Percentiles rank a stretch among this genome's conserved stretches.
These are phyloP conservation scores for Dendrolimus pini DNA, from an alignment of 2,888 invertebrate genomes.

Conservation along the genomic window DNA sequence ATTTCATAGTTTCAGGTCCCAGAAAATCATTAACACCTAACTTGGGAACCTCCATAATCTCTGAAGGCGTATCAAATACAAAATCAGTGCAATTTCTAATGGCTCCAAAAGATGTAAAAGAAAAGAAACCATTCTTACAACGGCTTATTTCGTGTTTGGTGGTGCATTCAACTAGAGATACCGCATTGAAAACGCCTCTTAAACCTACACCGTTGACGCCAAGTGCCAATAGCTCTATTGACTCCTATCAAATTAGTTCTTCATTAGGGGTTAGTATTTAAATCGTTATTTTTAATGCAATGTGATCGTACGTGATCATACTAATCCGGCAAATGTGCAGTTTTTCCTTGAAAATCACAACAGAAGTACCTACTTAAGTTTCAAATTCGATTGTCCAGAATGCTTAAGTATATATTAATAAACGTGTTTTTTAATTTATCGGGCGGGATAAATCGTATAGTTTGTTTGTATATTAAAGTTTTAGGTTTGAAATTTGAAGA, in stretches of 20 bases:
- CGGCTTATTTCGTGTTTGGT: constrained; percentile 57
- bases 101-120: constrained; percentile 22
- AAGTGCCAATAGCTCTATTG: constrained; percentile 37
- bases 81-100: constrained; percentile 17
- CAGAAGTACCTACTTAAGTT: no score
- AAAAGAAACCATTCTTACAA: constrained; percentile 46
- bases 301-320: no score
- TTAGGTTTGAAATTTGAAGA: no score
- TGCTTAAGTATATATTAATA: no score
- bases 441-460: no score
- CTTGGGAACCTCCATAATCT: constrained; percentile 49
- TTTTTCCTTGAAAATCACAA: no score
- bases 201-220: constrained; percentile 13
- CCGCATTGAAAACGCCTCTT: constrained; percentile 23
- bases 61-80: constrained; percentile 23
- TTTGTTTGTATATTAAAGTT: no score
- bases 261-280: constrained; percentile 47
- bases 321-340: no score
- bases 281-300: no score
- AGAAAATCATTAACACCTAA: constrained; percentile 49
- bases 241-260: constrained; percentile 56
- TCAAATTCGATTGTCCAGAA: no score
- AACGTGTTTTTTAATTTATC: no score
- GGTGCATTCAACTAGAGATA: constrained; percentile 35
- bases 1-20: constrained; percentile 28